These are phyloP conservation scores for Prostheceraeus crozeri DNA, from an alignment of 2,888 invertebrate genomes.

Conservation along the genomic window DNA sequence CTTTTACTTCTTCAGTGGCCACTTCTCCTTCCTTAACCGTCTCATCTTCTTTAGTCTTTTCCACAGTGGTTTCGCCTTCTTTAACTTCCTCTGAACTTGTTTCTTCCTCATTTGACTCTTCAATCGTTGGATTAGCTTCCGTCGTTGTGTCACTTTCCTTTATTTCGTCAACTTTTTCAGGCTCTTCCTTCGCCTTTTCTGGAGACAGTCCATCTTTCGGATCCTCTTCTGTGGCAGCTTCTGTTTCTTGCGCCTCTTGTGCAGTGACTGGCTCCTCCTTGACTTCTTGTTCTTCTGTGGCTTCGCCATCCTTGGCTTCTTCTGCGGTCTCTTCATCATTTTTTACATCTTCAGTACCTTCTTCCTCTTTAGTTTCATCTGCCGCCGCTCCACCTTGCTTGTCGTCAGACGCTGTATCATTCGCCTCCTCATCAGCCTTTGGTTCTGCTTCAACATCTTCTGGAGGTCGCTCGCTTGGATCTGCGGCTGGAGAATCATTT, in stretches of 20 bases:
- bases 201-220: constrained; percentile 1
- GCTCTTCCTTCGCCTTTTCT: constrained; percentile 25
- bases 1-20: constrained; percentile 10
- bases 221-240: constrained; percentile 27
- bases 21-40: no score
- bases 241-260: constrained; percentile 26
- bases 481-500: no score
- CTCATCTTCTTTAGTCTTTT: constrained; percentile 4
- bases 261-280: not conserved
- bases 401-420: no score
- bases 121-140: constrained; percentile 31
- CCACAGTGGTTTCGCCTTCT: constrained; percentile 28
- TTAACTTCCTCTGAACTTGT: not conserved
- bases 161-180: constrained; percentile 2
- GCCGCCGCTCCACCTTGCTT: constrained; percentile 18
- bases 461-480: no score
- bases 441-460: no score
- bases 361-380: not conserved
- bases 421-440: no score
- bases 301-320: not conserved
- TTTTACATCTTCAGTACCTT: constrained; percentile 32
- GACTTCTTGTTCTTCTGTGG: not conserved
- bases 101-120: constrained; percentile 16
- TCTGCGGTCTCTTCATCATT: not conserved
- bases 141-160: constrained; percentile 33